These are phyloP conservation scores for Sesamia nonagrioides DNA, from an alignment of 1,140 invertebrate genomes.

Conservation along the genomic window DNA sequence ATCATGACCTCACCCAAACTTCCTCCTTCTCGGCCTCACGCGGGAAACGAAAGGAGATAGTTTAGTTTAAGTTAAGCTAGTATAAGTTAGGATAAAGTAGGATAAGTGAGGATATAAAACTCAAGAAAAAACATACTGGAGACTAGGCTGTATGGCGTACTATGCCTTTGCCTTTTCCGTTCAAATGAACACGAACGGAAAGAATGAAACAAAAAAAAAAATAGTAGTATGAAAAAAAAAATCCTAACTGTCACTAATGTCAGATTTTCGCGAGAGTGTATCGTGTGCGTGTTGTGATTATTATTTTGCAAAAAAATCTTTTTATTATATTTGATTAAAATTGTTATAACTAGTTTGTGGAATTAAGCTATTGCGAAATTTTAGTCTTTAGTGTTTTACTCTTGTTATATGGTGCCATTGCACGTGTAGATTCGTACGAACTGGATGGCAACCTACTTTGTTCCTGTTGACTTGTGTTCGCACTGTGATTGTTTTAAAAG, in stretches of 20 bases:
- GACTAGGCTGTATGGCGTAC: no score
- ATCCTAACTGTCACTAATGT: slow-evolving; percentile 61
- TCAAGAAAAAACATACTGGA: no score
- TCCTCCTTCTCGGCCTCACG: no score
- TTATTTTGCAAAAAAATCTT: slow-evolving; percentile 74
- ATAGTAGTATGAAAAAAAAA: no score
- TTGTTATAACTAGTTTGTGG: slow-evolving; percentile 67
- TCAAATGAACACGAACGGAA: no score
- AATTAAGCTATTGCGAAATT: slow-evolving; percentile 67
- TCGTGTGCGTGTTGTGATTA: slow-evolving; percentile 78
- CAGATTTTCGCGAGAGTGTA: slow-evolving; percentile 70
- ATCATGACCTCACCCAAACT: no score
- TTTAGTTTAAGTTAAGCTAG: no score
- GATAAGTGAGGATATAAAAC: no score
- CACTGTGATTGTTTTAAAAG: slow-evolving; percentile 80
- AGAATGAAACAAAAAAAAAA: no score
- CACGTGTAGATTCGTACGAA: slow-evolving; percentile 68
- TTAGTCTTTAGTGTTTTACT: slow-evolving; percentile 72
- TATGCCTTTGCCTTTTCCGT: no score
- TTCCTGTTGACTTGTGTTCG: slow-evolving; percentile 79
- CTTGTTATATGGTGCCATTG: slow-evolving; percentile 65
- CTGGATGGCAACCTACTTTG: slow-evolving; percentile 76
- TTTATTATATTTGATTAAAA: slow-evolving; percentile 73
- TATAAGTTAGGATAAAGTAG: no score
- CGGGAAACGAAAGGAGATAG: no score